These are phyloP conservation scores for Trypoxylon attenuatum DNA, from an alignment of 2,888 invertebrate genomes.

Conservation along the genomic window DNA sequence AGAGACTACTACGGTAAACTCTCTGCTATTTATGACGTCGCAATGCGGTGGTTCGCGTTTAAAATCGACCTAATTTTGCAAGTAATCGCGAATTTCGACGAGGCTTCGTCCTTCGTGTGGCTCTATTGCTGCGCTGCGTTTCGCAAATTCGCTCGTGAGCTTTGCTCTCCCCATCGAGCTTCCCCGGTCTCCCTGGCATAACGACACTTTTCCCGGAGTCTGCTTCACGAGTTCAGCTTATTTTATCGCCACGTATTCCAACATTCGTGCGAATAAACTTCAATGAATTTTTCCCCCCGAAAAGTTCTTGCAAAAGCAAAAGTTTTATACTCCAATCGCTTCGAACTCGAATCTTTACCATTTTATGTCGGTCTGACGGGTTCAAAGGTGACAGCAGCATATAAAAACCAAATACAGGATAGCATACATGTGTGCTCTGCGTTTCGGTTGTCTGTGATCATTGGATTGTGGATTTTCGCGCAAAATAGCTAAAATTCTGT, in stretches of 20 bases:
- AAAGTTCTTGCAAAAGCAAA: too few species aligned
- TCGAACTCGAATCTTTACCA: too few species aligned
- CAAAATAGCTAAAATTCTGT: too few species aligned
- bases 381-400: too few species aligned
- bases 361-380: too few species aligned
- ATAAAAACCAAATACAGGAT: too few species aligned
- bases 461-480: too few species aligned
- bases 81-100: conserved; percentile 52
- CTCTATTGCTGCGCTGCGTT: conserved; percentile 21
- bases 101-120: conserved; percentile 17
- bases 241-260: neutral
- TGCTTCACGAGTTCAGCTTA: neutral
- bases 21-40: conserved; percentile 67
- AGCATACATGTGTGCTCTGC: too few species aligned
- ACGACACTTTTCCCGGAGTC: conserved; percentile 22
- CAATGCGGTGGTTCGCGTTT: conserved; percentile 62
- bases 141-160: conserved; percentile 8
- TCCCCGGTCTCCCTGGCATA: conserved; percentile 19
- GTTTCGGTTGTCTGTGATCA: too few species aligned
- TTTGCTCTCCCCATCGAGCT: neutral
- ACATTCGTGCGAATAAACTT: too few species aligned
- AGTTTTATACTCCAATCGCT: too few species aligned
- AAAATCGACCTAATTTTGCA: conserved; percentile 54
- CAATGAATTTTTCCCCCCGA: too few species aligned
- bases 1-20: conserved; percentile 28